These are phyloP conservation scores for Chymomyza fuscimana DNA, from an alignment of 2,888 invertebrate genomes.

Conservation along the genomic window DNA sequence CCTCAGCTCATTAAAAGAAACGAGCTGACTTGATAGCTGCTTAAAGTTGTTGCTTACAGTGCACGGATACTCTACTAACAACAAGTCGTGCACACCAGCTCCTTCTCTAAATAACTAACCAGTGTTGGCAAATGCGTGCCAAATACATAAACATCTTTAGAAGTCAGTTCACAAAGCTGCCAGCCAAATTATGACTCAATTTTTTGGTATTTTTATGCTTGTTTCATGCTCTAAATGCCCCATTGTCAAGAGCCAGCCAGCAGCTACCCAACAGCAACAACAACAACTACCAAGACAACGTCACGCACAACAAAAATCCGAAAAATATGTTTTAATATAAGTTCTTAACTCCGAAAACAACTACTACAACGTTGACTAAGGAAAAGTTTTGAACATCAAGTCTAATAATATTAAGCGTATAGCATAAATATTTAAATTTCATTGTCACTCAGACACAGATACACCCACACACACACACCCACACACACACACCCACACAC, in stretches of 20 bases:
- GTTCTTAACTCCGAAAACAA: conserved; percentile 40
- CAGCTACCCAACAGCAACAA: conserved; percentile 18
- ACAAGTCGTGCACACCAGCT: background rate
- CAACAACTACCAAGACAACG: conserved; percentile 21
- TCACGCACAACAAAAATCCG: conserved; percentile 62
- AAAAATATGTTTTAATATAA: conserved; percentile 73
- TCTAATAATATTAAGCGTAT: conserved; percentile 74
- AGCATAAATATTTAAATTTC: conserved; percentile 74
- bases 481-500: conserved; percentile 13
- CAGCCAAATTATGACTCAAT: conserved; percentile 67
- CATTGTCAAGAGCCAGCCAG: conserved; percentile 38
- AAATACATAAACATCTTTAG: background rate
- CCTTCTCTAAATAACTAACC: background rate
- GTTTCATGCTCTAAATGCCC: conserved; percentile 49
- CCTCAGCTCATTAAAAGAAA: conserved; percentile 44
- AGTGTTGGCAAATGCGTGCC: background rate
- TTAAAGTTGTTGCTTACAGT: background rate
- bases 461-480: conserved; percentile 27
- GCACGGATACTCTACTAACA: background rate
- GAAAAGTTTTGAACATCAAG: conserved; percentile 39
- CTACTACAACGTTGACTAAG: background rate
- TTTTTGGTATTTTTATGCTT: conserved; percentile 67
- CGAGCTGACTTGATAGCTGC: conserved; percentile 25
- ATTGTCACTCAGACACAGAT: conserved; percentile 50
- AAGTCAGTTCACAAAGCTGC: background rate